Evolutionary conservation across 2,113 vertebrate genomes (phyloP), one percentile per base, ranked within the genome.

Genomic region (Stercorarius parasiticus): DNA sequence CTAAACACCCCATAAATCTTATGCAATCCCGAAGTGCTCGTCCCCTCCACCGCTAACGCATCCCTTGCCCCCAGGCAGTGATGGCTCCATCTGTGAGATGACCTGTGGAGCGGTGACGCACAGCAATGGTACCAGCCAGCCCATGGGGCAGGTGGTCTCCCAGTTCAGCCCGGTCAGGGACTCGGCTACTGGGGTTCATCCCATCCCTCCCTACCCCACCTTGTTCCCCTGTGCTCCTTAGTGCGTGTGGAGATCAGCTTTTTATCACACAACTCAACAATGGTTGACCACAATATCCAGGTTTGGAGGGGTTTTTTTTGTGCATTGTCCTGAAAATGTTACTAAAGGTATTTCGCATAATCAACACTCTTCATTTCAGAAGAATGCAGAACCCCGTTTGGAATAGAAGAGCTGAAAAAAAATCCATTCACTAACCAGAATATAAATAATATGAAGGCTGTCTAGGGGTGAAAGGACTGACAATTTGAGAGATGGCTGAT

Each of bases 381-480:
- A 15, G 52, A 88, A 81, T 1, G 1, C 23, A 66, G 36, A 61
- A 49, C 10, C 1, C 15, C 5, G 12, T 62, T 88, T 71, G 38
- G 64, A 93, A 73, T 4, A 76, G 42, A 79, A 66, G 12, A 58
- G n/a, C 22, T 89, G 72, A 71, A 91, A 88, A 72, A 43, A 23
- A 18, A 22, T 43, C 70, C 20, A 56, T 74, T 89, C 43, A 30
- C 45, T 34, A 17, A n/a, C 19, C 17, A 59, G 59, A 83, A 86
- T 36, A 88, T 53, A 81, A 88, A 86, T 69, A 77, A 73, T 62
- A 86, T 27, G 45, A 43, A 88, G 79, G 42, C 36, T 92, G 85
- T 69, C 36, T 47, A 56, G 34, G 26, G 45, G 53, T 91, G 73
- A 86, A 73, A 92, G 83, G 59, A 53, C 42, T 73, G 77, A 82